A percentile compares a stretch with the other conserved stretches of the same genome.
phyloP scores from a whole-genome alignment of 1,140 invertebrate genomes.

The Caenorhabditis remanei region DNA sequence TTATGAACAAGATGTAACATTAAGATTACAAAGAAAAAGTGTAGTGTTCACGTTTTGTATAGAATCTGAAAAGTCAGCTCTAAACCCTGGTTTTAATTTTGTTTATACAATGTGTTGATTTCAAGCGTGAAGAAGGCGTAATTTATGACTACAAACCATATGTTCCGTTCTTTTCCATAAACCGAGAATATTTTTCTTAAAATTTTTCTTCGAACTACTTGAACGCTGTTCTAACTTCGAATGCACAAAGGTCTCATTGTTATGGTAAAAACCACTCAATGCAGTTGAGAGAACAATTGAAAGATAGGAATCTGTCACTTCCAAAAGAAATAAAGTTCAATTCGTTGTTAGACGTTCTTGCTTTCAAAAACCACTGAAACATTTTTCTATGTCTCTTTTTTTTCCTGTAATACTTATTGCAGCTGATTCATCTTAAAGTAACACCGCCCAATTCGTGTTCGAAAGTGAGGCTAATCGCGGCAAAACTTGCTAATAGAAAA shows the following conservation, averaged over 20 bases:
- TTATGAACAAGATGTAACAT: too few relatives aligned
- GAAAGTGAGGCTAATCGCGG: slow-evolving; percentile 34
- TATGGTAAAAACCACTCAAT: too few relatives aligned
- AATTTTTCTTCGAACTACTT: neutral
- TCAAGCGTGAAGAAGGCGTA: neutral
- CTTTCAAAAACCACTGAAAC: too few relatives aligned
- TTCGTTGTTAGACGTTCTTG: too few relatives aligned
- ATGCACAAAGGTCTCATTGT: too few relatives aligned
- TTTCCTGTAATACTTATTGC: neutral
- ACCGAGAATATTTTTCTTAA: neutral
- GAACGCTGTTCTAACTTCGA: too few relatives aligned
- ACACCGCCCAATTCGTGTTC: slow-evolving; percentile 21
- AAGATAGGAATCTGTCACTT: too few relatives aligned
- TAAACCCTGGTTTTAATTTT: neutral
- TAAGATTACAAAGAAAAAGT: too few relatives aligned
- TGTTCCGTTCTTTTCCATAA: neutral
- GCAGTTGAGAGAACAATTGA: too few relatives aligned
- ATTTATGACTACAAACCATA: slow-evolving; percentile 18
- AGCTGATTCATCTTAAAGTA: slow-evolving; percentile 30
- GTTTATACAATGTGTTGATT: slow-evolving; percentile 35
- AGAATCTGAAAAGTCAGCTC: neutral
- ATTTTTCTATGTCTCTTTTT: neutral
- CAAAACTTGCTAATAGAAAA: slow-evolving; percentile 55
- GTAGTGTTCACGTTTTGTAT: too few relatives aligned
- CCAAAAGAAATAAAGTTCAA: too few relatives aligned